These are phyloP conservation scores for Xenotilapia flavipinnis DNA, from an alignment of 2,113 vertebrate species.

Conservation along the genomic window DNA sequence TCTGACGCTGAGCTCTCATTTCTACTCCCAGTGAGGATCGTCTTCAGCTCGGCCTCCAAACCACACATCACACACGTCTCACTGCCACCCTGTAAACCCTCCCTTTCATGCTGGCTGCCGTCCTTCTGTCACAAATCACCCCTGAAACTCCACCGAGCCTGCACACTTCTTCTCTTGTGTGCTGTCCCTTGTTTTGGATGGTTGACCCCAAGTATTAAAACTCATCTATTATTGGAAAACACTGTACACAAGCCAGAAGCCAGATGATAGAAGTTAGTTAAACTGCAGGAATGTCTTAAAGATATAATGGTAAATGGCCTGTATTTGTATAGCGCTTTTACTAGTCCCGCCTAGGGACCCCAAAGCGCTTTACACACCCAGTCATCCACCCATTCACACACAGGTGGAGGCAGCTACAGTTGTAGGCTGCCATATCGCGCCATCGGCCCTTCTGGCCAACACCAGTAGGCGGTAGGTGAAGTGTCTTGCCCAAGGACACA, in stretches of 20 bases:
- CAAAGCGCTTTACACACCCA: too few relatives aligned
- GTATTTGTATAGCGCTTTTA: too few relatives aligned
- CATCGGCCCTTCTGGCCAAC: too few relatives aligned
- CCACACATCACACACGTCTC: background rate
- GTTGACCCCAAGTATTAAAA: background rate
- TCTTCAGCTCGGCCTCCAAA: background rate
- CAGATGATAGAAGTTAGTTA: background rate
- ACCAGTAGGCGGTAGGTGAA: too few relatives aligned
- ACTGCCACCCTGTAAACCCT: background rate
- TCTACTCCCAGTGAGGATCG: background rate
- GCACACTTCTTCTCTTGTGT: rapidly evolving
- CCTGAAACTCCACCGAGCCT: background rate
- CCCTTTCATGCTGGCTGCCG: background rate
- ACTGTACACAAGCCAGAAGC: background rate
- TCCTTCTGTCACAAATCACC: background rate
- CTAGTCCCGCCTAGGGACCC: too few relatives aligned
- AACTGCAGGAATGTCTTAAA: background rate
- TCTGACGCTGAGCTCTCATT: background rate
- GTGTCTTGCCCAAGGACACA: too few relatives aligned
- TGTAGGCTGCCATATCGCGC: too few relatives aligned
- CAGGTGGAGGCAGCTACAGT: too few relatives aligned
- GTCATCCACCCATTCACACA: too few relatives aligned
- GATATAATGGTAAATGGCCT: too few relatives aligned
- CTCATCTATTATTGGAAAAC: background rate
- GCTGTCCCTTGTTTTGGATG: background rate